A percentile compares a stretch with the other conserved stretches of the same genome.
These are phyloP conservation scores for Apodemia zela DNA, from an alignment of 2,888 invertebrate genomes.

Conservation along the genomic window DNA sequence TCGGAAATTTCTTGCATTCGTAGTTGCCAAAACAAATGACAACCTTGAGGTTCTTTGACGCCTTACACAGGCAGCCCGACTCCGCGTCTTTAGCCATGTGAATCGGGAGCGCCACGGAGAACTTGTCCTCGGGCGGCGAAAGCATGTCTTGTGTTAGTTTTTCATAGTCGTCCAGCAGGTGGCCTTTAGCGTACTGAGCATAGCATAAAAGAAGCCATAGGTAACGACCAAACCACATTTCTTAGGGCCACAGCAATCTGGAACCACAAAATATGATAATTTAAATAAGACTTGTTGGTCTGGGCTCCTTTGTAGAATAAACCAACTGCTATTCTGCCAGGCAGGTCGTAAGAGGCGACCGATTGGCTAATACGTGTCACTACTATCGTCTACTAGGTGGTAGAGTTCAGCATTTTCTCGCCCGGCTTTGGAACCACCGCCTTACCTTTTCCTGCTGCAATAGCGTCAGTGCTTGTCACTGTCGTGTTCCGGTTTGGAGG, in stretches of 20 bases:
- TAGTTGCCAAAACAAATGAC: slow-evolving; percentile 78
- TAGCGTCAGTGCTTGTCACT: too few relatives aligned
- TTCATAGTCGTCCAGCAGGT: slow-evolving; percentile 56
- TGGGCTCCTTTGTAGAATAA: too few relatives aligned
- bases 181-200: slow-evolving; percentile 51
- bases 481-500: too few relatives aligned
- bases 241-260: slow-evolving; percentile 32
- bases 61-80: slow-evolving; percentile 77
- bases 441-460: too few relatives aligned
- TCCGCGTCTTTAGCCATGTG: slow-evolving; percentile 51
- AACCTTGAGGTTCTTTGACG: slow-evolving; percentile 45
- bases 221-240: slow-evolving; percentile 51
- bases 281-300: too few relatives aligned
- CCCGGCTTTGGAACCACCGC: too few relatives aligned
- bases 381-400: too few relatives aligned
- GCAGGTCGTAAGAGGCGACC: too few relatives aligned
- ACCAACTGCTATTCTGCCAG: too few relatives aligned
- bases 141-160: slow-evolving; percentile 46
- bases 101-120: slow-evolving; percentile 49
- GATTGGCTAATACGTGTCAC: too few relatives aligned
- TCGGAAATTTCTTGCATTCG: slow-evolving; percentile 71
- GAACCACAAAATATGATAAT: slow-evolving; percentile 23
- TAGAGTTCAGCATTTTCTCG: too few relatives aligned
- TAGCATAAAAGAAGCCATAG: slow-evolving; percentile 65
- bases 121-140: slow-evolving; percentile 42